A percentile compares a stretch with the other conserved stretches of the same genome.
phyloP scores from a whole-genome alignment of 2,797 vertebrate genomes.

The Coendou prehensilis region DNA sequence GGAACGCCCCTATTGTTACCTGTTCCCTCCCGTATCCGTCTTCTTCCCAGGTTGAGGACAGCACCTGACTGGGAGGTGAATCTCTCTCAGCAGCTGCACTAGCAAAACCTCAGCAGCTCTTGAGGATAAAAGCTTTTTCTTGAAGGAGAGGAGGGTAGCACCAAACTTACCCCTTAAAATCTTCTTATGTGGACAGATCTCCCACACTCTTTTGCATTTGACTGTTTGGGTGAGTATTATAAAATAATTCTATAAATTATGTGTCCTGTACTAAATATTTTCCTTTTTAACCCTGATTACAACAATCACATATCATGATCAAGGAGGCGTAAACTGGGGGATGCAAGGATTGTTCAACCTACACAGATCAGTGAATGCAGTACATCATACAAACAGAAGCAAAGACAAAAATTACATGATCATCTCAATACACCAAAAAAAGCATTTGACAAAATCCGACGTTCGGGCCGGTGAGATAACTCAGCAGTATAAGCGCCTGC shows the following conservation, averaged over 20 bases:
- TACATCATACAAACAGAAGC: background rate
- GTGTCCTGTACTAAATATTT: too few species aligned
- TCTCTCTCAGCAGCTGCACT: background rate
- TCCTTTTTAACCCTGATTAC: too few species aligned
- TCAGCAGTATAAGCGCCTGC: too few species aligned
- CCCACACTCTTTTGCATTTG: too few species aligned
- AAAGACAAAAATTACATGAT: background rate
- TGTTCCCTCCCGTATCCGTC: background rate
- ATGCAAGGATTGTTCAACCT: background rate
- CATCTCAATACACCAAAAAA: background rate
- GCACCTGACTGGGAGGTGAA: background rate
- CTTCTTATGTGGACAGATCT: too few species aligned
- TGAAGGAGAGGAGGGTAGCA: constrained; percentile 1
- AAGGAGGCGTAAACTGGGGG: background rate
- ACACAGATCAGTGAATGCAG: background rate
- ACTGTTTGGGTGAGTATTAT: too few species aligned
- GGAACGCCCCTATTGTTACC: constrained; percentile 49
- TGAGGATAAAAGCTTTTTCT: constrained; percentile 46
- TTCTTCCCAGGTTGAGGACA: background rate
- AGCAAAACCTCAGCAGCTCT: constrained; percentile 45
- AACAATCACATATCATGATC: background rate
- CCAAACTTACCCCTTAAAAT: background rate
- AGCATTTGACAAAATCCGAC: background rate
- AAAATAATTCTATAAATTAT: too few species aligned
- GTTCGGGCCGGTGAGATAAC: background rate